phyloP scores from a whole-genome alignment of 2,113 vertebrate species.

The Hypocryptadius cinnamomeus region DNA sequence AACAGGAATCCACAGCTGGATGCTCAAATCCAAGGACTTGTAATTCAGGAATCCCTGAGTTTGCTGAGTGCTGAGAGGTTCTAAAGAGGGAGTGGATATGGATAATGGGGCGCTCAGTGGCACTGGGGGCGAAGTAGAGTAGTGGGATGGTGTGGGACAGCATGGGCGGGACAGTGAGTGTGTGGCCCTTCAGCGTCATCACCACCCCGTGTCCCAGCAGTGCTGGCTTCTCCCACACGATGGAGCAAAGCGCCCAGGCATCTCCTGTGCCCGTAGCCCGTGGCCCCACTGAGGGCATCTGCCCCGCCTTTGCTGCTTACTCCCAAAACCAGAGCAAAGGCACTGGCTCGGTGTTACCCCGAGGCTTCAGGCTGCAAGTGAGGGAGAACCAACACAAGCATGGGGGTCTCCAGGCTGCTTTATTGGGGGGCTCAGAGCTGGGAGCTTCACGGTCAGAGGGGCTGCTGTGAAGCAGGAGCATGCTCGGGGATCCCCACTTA shows the following conservation, averaged over 20 bases:
- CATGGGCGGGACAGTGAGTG: neutral
- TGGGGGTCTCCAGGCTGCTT: neutral
- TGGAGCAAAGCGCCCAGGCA: conserved; percentile 13
- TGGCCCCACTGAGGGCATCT: neutral
- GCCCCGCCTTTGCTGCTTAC: neutral
- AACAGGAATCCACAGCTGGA: neutral
- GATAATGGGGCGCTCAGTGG: accelerated
- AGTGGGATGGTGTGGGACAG: neutral
- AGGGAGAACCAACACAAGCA: neutral
- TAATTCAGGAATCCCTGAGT: neutral
- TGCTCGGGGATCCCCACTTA: accelerated
- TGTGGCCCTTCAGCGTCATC: neutral
- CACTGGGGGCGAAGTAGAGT: neutral
- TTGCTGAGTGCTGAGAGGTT: neutral
- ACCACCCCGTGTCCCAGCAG: neutral
- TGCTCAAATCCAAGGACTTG: neutral
- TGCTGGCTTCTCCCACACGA: conserved; percentile 56
- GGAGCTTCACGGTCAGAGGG: neutral
- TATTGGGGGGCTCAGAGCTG: neutral
- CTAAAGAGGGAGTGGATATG: neutral
- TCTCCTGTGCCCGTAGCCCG: accelerated
- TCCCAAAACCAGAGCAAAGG: neutral
- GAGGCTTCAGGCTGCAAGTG: neutral
- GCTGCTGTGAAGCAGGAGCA: neutral
- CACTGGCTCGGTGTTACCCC: accelerated